A percentile compares a stretch with the other conserved stretches of the same genome.
Evolutionary conservation across 2,113 vertebrate genomes (phyloP).

Genomic region (Poecilia latipinna): DNA sequence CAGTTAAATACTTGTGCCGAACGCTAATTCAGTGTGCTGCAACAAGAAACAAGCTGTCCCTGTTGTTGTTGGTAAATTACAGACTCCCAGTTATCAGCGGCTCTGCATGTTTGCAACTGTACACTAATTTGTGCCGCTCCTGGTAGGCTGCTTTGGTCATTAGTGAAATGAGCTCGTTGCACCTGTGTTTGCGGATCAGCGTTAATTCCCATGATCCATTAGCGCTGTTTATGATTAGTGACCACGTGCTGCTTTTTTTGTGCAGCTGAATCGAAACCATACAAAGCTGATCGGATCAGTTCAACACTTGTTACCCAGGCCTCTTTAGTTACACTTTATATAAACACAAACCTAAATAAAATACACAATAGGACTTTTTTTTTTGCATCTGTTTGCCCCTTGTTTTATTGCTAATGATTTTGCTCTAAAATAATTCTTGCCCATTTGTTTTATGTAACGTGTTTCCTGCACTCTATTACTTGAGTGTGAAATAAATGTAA

Average conservation of each 20-base stretch:
- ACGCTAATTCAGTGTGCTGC: background rate
- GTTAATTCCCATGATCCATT: background rate
- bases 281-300: background rate
- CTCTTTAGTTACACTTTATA: background rate
- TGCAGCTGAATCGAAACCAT: background rate
- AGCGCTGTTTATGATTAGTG: background rate
- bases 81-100: background rate
- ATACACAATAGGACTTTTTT: conserved; percentile 15
- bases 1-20: background rate
- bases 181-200: conserved; percentile 1
- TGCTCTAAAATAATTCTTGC: conserved; percentile 50
- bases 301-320: background rate
- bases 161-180: background rate
- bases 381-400: conserved; percentile 40
- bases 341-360: background rate
- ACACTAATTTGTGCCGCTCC: background rate
- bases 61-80: conserved; percentile 1
- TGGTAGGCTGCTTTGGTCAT: conserved; percentile 2
- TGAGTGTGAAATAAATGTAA: conserved; percentile 76
- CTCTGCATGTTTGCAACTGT: background rate
- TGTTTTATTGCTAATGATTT: conserved; percentile 55
- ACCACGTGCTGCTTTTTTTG: background rate
- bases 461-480: conserved; percentile 65
- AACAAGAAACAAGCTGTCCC: background rate
- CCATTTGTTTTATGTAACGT: conserved; percentile 54